phyloP scores from a whole-genome alignment of 92 coral and sea anemone genomes.

The Zoanthus solanderi region DNA sequence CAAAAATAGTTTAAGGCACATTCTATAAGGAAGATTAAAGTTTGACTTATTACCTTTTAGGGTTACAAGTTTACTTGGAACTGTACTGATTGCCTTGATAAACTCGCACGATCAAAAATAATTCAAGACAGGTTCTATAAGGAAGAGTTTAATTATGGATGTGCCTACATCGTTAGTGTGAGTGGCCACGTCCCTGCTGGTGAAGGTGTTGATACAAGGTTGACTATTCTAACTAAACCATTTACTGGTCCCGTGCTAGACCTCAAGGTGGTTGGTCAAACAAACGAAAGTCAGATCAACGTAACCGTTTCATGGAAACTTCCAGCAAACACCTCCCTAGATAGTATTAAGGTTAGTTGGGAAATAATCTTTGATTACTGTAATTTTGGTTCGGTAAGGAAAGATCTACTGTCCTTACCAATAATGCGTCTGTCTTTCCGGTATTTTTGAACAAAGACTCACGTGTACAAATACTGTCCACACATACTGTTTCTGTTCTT shows the following conservation, averaged over 20 bases:
- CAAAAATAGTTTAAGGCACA: not conserved
- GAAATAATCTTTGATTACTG: not conserved
- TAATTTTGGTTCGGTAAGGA: not conserved
- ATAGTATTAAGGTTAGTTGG: constrained; percentile 7
- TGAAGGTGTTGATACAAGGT: not conserved
- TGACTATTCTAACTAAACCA: constrained; percentile 1
- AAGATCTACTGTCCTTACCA: not conserved
- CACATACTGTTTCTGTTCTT: no score
- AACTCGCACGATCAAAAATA: not conserved
- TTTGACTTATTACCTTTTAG: not conserved
- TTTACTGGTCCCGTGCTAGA: constrained; percentile 37
- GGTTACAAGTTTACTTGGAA: constrained; percentile 33
- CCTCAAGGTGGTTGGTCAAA: not conserved
- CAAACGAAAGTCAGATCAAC: not conserved
- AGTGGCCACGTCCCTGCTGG: constrained; percentile 16
- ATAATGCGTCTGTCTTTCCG: not conserved
- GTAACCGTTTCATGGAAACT: constrained; percentile 17
- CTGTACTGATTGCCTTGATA: constrained; percentile 7
- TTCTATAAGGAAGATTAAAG: not conserved
- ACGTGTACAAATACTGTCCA: no score
- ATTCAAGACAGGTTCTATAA: not conserved
- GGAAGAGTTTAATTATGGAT: constrained; percentile 22
- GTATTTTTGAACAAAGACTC: not conserved
- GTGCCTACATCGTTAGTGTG: constrained; percentile 1
- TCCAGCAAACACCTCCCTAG: not conserved